Conservation (phyloP, 2,113 vertebrate genomes). For the Chlamydotis undulata region DNA sequence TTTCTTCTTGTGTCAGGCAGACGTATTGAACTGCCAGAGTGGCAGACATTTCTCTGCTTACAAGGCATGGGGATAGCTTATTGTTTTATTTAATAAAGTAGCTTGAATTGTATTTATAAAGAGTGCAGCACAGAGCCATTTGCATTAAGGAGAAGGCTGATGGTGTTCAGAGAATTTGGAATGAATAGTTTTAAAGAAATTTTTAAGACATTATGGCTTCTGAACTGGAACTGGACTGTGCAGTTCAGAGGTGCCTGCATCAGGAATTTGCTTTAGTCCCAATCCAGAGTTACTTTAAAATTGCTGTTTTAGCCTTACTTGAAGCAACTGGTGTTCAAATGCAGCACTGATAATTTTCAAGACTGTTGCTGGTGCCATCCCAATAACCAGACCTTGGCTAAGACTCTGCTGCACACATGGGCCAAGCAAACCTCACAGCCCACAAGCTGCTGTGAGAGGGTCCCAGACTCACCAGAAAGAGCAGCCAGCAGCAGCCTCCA, state of each 20-base stretch:
- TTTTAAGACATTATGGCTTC: neutral
- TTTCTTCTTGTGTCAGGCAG: neutral
- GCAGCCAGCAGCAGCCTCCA: neutral
- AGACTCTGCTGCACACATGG: accelerated
- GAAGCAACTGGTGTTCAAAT: neutral
- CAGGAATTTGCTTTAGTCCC: neutral
- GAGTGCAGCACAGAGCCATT: neutral
- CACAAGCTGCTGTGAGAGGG: accelerated
- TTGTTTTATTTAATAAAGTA: slow-evolving; percentile 6
- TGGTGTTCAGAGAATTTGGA: neutral
- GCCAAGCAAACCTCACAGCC: neutral
- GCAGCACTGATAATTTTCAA: neutral
- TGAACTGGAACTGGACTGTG: neutral
- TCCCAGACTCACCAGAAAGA: neutral
- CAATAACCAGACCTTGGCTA: too few relatives aligned
- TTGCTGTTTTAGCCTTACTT: neutral
- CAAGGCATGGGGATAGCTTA: neutral
- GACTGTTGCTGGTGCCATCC: accelerated
- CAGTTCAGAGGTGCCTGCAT: neutral
- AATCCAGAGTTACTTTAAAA: neutral
- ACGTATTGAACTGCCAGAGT: neutral
- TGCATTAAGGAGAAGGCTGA: neutral
- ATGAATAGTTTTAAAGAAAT: neutral
- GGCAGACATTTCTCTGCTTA: neutral
- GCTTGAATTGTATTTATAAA: neutral